Evolutionary conservation across 2,797 vertebrate genomes (phyloP), one percentile per base, ranked within the genome.

Genomic region (Bucorvus abyssinicus): DNA sequence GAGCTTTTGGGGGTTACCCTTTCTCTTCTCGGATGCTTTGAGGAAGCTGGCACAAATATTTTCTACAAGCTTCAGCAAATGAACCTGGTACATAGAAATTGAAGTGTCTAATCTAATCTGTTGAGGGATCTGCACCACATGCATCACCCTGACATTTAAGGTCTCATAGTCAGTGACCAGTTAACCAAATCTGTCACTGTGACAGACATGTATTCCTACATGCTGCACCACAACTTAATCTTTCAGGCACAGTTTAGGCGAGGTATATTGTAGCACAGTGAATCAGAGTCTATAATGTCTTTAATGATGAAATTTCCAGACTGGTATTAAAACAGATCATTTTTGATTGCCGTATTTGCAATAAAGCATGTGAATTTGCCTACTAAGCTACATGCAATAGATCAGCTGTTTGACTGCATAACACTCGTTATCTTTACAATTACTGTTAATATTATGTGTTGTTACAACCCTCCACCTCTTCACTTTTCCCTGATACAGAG

Each of bases 161-260:
- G 91, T 93, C 86, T 85, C 83, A 82, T 40, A 95, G 83, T 70
- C 87, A 87, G 91, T 91, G 90, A 94, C 93, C 36, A 9, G 84
- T 93, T 96, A 96, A 95, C 87, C 81, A 95, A 96, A 94, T 84
- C 87, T 91, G 90, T 92, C 93, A 92, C 64, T 82, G 47, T 77
- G 93, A 96, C 78, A 94, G 87, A 84, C 91, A 67, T 74, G 57
- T 50, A 94, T 88, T 95, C 92, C 84, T 96, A 94, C 63, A 53
- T 65, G 80, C 83, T 87, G 60, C 69, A 81, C 94, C 91, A 94
- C 59, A 93, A 42, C 69, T 93, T 94, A 87, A 92, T 95, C 84
- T 94, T 87, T 68, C 64, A 53, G 74, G 75, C 52, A 60, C 29
- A 0, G 5, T 80, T 89, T 80, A 65, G 67, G 74, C 75, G 80